phyloP scores from a whole-genome alignment of 2,113 vertebrate genomes.

The Azemiops feae region DNA sequence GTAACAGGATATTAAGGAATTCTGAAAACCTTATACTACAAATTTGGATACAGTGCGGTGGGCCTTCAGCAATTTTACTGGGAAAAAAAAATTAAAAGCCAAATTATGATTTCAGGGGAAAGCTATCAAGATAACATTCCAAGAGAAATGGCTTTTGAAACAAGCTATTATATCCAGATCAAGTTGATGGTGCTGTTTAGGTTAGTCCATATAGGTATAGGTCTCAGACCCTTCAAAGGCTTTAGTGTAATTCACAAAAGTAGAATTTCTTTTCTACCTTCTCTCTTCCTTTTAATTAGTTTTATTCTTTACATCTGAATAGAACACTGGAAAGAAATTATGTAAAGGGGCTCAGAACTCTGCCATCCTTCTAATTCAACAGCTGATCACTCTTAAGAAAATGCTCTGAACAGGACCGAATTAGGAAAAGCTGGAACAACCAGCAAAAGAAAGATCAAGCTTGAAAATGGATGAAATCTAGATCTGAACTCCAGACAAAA shows the following conservation, averaged over 20 bases:
- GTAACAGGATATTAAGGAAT: neutral
- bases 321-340: neutral
- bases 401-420: neutral
- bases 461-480: neutral
- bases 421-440: neutral
- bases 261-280: neutral
- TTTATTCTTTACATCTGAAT: neutral
- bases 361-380: neutral
- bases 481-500: neutral
- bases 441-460: neutral
- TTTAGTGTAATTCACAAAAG: neutral
- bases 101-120: slow-evolving; percentile 10
- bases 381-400: neutral
- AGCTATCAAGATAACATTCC: neutral
- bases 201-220: neutral
- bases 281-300: neutral
- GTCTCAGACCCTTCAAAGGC: neutral
- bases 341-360: neutral
- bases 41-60: neutral
- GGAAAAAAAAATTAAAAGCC: slow-evolving; percentile 18
- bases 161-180: neutral
- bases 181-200: neutral
- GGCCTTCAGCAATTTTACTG: neutral
- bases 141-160: neutral
- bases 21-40: neutral